Evolutionary conservation across 2,797 vertebrate species (phyloP).

Genomic region (Pelochelys cantorii): DNA sequence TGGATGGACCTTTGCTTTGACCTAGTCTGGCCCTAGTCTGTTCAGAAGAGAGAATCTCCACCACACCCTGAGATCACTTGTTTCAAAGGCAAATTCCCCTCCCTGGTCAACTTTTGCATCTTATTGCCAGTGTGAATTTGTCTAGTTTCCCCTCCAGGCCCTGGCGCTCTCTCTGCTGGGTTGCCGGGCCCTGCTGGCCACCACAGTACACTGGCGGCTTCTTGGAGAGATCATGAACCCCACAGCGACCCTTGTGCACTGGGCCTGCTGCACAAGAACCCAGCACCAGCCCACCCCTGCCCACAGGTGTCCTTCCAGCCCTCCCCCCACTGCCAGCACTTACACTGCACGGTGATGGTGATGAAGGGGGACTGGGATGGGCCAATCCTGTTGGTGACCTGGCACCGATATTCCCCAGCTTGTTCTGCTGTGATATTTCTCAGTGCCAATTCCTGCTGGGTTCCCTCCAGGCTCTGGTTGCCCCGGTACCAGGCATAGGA

Average conservation of each 20-base stretch:
- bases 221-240: no score
- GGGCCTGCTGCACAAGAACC: neutral
- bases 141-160: neutral
- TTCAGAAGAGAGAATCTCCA: no score
- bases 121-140: neutral
- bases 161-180: neutral
- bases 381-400: neutral
- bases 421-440: fast-evolving
- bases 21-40: no score
- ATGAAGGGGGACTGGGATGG: fast-evolving
- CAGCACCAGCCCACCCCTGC: no score
- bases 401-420: neutral
- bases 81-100: neutral
- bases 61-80: neutral
- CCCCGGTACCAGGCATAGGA: neutral
- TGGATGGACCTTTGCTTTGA: no score
- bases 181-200: no score
- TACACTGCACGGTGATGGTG: neutral
- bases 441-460: fast-evolving
- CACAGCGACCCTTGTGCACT: neutral
- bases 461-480: fast-evolving
- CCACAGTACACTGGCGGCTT: neutral
- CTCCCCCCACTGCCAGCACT: no score
- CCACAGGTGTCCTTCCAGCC: no score
- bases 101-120: neutral